Evolutionary conservation across 2,888 invertebrate species (phyloP).

Genomic region (Marasmarcha lunaedactyla): DNA sequence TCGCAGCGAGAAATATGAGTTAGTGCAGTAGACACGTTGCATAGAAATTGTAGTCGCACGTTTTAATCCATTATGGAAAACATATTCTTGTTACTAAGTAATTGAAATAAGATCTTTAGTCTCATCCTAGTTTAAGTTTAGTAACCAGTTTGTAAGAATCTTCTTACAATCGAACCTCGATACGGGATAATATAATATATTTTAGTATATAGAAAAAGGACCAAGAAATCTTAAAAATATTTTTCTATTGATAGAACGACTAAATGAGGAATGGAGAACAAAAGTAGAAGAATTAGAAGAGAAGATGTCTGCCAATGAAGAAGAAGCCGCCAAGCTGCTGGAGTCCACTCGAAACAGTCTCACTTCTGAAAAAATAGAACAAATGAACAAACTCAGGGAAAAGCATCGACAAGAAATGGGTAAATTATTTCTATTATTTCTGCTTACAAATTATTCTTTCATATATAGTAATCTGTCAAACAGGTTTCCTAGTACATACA

Average conservation of each 20-base stretch:
- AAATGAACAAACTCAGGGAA: slow-evolving; percentile 58
- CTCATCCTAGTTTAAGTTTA: too few species aligned
- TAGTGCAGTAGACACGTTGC: too few species aligned
- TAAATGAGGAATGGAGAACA: slow-evolving; percentile 50
- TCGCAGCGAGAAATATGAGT: too few species aligned
- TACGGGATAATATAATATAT: too few species aligned
- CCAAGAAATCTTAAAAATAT: too few species aligned
- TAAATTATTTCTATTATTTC: slow-evolving; percentile 21
- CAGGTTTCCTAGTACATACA: not conserved
- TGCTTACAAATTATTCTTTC: not conserved
- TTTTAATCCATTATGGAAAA: too few species aligned
- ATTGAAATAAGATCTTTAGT: too few species aligned
- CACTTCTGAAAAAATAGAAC: slow-evolving; percentile 45
- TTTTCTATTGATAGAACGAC: slow-evolving; percentile 40
- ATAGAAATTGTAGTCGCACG: too few species aligned
- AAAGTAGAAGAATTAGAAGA: slow-evolving; percentile 40
- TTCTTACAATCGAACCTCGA: too few species aligned
- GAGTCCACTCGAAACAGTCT: slow-evolving; percentile 44
- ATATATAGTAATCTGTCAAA: not conserved
- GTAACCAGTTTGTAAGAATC: too few species aligned
- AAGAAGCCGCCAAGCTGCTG: slow-evolving; percentile 45
- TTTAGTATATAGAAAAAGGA: too few species aligned
- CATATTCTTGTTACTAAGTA: too few species aligned
- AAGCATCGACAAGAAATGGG: slow-evolving; percentile 74
- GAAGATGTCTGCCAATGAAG: slow-evolving; percentile 41